Evolutionary conservation across 2,113 vertebrate species (phyloP).

Genomic region (Parus major): DNA sequence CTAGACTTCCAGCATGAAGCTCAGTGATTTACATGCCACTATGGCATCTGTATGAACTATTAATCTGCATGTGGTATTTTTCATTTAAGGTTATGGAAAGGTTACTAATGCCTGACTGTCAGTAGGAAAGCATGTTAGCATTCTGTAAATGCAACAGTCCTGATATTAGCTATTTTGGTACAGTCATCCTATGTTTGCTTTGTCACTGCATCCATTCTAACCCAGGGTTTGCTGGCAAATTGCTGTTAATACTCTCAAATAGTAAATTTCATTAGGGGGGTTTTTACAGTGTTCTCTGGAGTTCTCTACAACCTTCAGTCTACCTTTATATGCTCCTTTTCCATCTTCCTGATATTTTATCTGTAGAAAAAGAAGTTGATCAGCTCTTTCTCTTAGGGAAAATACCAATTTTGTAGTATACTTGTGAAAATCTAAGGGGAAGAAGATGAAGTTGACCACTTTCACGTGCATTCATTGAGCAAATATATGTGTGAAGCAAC

Average conservation of each 20-base stretch:
- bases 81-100: not conserved
- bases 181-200: not conserved
- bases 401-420: not conserved
- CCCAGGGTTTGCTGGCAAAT: not conserved
- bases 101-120: not conserved
- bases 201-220: not conserved
- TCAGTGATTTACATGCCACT: not conserved
- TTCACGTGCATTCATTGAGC: not conserved
- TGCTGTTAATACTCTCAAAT: not conserved
- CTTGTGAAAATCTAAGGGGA: not conserved
- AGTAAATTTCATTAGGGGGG: accelerated
- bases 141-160: not conserved
- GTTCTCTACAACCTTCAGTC: not conserved
- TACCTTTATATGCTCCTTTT: not conserved
- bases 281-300: not conserved
- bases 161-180: not conserved
- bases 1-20: not conserved
- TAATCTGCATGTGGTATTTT: not conserved
- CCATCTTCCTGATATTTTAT: not conserved
- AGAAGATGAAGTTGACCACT: not conserved
- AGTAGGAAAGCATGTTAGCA: not conserved
- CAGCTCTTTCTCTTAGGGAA: not conserved
- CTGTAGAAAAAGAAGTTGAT: not conserved
- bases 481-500: not conserved
- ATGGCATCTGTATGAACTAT: not conserved